Evolutionary conservation across 1,140 invertebrate species (phyloP), one percentile per base, ranked within the genome.

Genomic region (Aphelenchoides besseyi): DNA sequence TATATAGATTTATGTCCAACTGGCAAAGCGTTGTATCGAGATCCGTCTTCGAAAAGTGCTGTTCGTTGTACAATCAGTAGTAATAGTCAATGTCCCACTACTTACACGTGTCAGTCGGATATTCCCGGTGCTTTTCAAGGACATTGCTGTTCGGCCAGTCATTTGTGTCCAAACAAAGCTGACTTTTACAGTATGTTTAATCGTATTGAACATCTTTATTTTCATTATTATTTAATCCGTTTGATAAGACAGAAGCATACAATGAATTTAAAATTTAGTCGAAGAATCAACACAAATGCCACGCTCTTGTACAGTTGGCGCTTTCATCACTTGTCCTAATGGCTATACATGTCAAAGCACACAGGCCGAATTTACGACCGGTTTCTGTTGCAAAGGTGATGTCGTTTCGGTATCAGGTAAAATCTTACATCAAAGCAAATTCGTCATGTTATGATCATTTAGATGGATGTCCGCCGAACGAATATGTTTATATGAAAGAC

Each of bases 401-500:
- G 69, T 79, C 9, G 62, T 81, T 23, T 77, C 82, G 36, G 70
- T 80, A n/a, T 81, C 75, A 23, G 69, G 74, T 80, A 61, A 48
- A 12, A 41, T 48, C 41, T 74, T 72, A 41, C 70, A 71, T 3
- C 64, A 64, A 3, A 16, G 16, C n/a, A 70, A 26, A 61, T 75
- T 37, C 29, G 30, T 28, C 23, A 26, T 68, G 2, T 61, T 64
- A 68, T 18, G 35, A 57, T 74, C 41, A 9, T 28, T 12, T 77
- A 37, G 79, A 82, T 68, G 81, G 81, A 9, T 82, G 81, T 37
- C 81, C 81, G n/a, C 81, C 81, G 16, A 82, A 82, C 57, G 81
- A 82, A 57, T 82, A 71, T 30, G 81, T 84, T 18, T 84, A 70
- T 70, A 82, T 82, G 82, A 84, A 84, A 62, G 81, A 82, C 54